A percentile compares a stretch with the other conserved stretches of the same genome.
These are phyloP conservation scores for Athene noctua DNA, from an alignment of 2,113 vertebrate genomes.

Conservation along the genomic window DNA sequence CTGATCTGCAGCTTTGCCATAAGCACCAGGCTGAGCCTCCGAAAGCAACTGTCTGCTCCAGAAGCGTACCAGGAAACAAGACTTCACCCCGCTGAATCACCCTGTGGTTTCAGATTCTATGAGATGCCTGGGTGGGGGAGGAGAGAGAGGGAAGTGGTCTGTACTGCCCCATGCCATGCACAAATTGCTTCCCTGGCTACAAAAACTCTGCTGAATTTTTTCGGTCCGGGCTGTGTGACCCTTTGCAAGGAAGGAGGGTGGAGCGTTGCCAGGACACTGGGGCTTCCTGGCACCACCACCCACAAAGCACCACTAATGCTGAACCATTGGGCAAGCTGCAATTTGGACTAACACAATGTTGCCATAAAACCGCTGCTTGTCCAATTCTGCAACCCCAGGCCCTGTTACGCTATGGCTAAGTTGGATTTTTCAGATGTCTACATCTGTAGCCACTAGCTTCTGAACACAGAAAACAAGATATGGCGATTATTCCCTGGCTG, in stretches of 20 bases:
- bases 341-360: neutral
- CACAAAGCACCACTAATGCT: neutral
- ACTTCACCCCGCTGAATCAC: neutral
- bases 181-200: slow-evolving; percentile 24
- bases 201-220: neutral
- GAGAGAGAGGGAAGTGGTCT: slow-evolving; percentile 6
- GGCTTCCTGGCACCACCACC: neutral
- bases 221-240: neutral
- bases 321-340: neutral
- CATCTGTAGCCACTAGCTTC: neutral
- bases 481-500: neutral
- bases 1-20: neutral
- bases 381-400: neutral
- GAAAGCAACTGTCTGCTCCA: neutral
- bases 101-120: neutral
- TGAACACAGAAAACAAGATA: neutral
- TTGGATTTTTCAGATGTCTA: neutral
- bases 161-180: neutral
- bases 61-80: neutral
- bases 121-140: neutral
- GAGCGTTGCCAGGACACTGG: neutral
- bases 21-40: neutral
- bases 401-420: rapidly evolving
- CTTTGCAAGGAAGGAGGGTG: neutral
- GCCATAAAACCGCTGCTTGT: neutral